These are phyloP conservation scores for Hypselothyrea guttata DNA, from an alignment of 2,888 invertebrate genomes.

Conservation along the genomic window DNA sequence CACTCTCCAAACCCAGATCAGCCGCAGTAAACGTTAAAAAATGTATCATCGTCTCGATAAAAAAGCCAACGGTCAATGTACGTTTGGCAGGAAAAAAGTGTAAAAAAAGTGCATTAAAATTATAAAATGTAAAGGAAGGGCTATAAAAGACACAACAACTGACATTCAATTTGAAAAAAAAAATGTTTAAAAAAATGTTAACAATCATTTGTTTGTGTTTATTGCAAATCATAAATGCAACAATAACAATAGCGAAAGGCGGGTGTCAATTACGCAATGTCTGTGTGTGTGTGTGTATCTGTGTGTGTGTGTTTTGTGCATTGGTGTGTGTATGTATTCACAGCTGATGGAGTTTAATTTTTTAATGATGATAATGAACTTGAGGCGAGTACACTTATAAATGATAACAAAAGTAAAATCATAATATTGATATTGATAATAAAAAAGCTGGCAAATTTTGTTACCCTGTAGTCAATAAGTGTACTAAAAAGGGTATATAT, in stretches of 20 bases:
- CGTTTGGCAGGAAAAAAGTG: constrained; percentile 35
- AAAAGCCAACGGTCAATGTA: constrained; percentile 54
- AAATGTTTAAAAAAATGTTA: constrained; percentile 39
- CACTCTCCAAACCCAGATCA: constrained; percentile 33
- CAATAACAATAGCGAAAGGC: constrained; percentile 27
- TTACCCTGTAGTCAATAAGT: not conserved
- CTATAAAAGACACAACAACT: constrained; percentile 21
- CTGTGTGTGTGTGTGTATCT: constrained; percentile 14
- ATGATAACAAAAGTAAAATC: constrained; percentile 66
- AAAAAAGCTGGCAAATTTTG: constrained; percentile 27
- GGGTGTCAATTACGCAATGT: constrained; percentile 51
- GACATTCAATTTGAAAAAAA: constrained; percentile 55
- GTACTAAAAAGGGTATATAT: not conserved
- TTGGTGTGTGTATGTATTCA: constrained; percentile 4
- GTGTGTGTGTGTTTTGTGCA: constrained; percentile 9
- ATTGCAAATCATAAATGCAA: constrained; percentile 38
- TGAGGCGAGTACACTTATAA: constrained; percentile 58
- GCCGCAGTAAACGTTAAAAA: constrained; percentile 28
- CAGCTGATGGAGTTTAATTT: constrained; percentile 33
- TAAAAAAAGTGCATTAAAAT: constrained; percentile 16
- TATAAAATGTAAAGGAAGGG: constrained; percentile 11
- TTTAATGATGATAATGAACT: constrained; percentile 75
- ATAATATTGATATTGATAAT: constrained; percentile 21
- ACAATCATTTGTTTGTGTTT: constrained; percentile 33
- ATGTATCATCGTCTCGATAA: constrained; percentile 53